Conservation (phyloP, 2,888 invertebrate species). For the Apoderus coryli region DNA sequence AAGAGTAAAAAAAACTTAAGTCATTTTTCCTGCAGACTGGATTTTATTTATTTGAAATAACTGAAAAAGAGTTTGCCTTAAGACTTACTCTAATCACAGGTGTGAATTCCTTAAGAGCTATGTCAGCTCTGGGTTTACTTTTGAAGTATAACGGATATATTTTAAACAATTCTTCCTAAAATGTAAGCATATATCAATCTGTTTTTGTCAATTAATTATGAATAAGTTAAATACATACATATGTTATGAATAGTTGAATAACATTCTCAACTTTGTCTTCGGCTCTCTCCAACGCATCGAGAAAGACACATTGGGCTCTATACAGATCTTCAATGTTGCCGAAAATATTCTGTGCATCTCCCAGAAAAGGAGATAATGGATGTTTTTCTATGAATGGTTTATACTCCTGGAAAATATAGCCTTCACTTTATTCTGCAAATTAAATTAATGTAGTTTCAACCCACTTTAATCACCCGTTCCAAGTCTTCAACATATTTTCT, state of each 20-base stretch:
- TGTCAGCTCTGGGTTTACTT: slow-evolving; percentile 28
- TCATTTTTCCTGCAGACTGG: no score
- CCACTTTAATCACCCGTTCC: slow-evolving; percentile 24
- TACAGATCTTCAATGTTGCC: slow-evolving; percentile 26
- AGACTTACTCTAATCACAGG: slow-evolving; percentile 23
- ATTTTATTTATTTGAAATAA: slow-evolving; percentile 4
- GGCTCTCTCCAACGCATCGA: slow-evolving; percentile 19
- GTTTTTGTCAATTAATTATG: background rate
- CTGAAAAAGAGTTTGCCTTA: no score
- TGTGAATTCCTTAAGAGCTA: slow-evolving; percentile 21
- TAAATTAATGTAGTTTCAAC: slow-evolving; percentile 6
- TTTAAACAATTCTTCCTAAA: slow-evolving; percentile 27
- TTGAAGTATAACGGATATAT: slow-evolving; percentile 28
- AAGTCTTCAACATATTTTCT: slow-evolving; percentile 26
- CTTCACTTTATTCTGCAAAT: background rate
- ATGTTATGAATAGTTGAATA: background rate
- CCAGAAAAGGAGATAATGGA: slow-evolving; percentile 14
- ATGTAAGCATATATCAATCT: slow-evolving; percentile 14
- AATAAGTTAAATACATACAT: slow-evolving; percentile 3
- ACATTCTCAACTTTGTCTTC: no score
- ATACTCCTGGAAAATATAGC: slow-evolving; percentile 23
- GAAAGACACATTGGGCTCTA: slow-evolving; percentile 21
- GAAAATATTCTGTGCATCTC: slow-evolving; percentile 20
- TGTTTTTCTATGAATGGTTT: slow-evolving; percentile 22
- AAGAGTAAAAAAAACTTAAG: slow-evolving; percentile 2